phyloP scores from a whole-genome alignment of 2,888 invertebrate genomes.

The Gortyna flavago region DNA sequence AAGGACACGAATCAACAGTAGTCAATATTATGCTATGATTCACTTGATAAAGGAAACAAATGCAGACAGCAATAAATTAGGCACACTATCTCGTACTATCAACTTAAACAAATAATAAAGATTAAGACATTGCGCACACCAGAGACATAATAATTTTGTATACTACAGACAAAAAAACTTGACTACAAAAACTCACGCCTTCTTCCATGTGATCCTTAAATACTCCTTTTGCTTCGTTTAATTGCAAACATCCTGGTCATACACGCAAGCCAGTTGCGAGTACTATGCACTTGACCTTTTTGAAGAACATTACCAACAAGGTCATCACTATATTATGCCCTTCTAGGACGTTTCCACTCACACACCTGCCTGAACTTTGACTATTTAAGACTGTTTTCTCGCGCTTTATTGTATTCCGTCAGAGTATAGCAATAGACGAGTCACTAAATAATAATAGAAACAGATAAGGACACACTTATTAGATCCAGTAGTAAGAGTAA shows the following conservation, averaged over 20 bases:
- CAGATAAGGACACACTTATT: not conserved
- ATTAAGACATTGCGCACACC: conserved; percentile 9
- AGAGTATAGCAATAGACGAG: not conserved
- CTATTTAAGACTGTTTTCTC: not conserved
- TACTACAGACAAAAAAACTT: not conserved
- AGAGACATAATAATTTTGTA: not conserved
- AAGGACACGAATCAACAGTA: not conserved
- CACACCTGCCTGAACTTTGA: not conserved
- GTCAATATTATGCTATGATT: not conserved
- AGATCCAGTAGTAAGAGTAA: not conserved
- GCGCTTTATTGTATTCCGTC: not conserved
- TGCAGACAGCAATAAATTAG: not conserved
- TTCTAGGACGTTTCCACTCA: not conserved
- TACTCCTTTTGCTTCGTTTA: no score
- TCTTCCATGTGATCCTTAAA: no score
- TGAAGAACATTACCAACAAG: not conserved
- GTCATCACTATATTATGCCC: not conserved
- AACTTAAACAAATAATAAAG: not conserved
- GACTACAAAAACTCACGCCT: not conserved
- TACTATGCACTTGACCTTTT: not conserved
- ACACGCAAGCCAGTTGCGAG: not conserved
- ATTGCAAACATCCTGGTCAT: not conserved
- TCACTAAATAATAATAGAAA: not conserved
- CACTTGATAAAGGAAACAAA: conserved; percentile 22
- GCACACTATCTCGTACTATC: not conserved